phyloP scores from a whole-genome alignment of 2,888 invertebrate species.

The Drosophila atripex region DNA sequence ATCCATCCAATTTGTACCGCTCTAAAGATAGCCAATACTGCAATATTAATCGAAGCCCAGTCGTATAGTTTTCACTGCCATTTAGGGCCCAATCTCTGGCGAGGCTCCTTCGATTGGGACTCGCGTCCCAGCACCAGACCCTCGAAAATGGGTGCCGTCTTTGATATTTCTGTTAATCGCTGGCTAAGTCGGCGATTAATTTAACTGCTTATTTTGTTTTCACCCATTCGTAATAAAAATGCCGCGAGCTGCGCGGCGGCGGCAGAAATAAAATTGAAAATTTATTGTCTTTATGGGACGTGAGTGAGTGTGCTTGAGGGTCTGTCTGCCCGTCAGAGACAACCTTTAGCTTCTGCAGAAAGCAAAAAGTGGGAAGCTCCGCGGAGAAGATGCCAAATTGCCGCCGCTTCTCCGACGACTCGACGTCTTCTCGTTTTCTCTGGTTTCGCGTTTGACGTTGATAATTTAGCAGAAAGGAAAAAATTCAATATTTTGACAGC shows the following conservation, averaged over 20 bases:
- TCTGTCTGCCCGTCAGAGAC: constrained; percentile 26
- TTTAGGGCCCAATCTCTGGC: neutral
- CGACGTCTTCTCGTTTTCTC: constrained; percentile 5
- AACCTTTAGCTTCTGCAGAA: constrained; percentile 74
- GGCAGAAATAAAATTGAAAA: constrained; percentile 71
- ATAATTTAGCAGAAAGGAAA: constrained; percentile 63
- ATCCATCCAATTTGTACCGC: constrained; percentile 6
- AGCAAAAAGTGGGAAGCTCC: constrained; percentile 14
- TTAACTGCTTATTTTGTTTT: constrained; percentile 75
- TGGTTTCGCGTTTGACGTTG: constrained; percentile 61
- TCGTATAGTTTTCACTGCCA: constrained; percentile 26
- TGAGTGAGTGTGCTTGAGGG: constrained; percentile 20
- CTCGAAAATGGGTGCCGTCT: constrained; percentile 59
- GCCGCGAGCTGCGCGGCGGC: constrained; percentile 58
- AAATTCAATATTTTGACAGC: constrained; percentile 76
- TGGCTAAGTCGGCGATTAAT: constrained; percentile 76
- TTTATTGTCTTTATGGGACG: constrained; percentile 67
- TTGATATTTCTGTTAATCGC: constrained; percentile 40
- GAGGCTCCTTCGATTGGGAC: neutral
- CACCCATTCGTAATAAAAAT: constrained; percentile 61
- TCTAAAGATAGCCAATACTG: constrained; percentile 25
- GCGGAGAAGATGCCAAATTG: constrained; percentile 37
- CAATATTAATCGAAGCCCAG: neutral
- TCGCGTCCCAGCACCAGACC: neutral
- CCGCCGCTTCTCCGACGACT: constrained; percentile 11